Conservation (phyloP, 1,140 invertebrate genomes). For the Penaeus chinensis region DNA sequence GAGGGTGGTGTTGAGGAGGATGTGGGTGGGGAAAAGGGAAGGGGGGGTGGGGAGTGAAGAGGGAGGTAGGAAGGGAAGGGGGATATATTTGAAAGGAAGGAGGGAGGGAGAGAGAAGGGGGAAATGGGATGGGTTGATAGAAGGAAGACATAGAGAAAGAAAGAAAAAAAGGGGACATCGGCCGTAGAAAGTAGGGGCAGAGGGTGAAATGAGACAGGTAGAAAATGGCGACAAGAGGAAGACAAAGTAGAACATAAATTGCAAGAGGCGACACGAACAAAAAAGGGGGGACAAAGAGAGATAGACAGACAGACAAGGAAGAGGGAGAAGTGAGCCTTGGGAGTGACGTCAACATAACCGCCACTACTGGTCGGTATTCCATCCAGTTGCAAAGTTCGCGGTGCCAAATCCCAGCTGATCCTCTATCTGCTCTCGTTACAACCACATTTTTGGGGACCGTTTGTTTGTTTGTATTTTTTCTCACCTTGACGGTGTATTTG, state of each 20-base stretch:
- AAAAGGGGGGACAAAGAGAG: not conserved
- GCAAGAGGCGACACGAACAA: too few species aligned
- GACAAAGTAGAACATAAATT: too few species aligned
- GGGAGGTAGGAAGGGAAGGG: not conserved
- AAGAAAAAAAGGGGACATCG: not conserved
- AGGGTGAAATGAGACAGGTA: not conserved
- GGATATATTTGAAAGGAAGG: too few species aligned
- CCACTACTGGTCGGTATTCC: not conserved
- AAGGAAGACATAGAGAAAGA: not conserved
- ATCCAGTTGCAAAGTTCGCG: too few species aligned
- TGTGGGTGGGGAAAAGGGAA: too few species aligned
- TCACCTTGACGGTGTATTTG: too few species aligned
- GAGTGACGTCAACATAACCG: not conserved
- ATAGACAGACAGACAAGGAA: conserved; percentile 3
- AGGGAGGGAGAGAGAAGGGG: not conserved
- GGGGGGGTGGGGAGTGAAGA: not conserved
- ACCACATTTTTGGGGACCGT: too few species aligned
- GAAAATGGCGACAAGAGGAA: too few species aligned
- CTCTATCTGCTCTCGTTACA: too few species aligned
- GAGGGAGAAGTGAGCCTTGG: conserved; percentile 3
- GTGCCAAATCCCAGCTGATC: too few species aligned
- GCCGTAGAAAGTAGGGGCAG: not conserved
- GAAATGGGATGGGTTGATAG: not conserved
- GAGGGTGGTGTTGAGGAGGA: not conserved
- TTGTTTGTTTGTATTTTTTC: too few species aligned